Base-by-base conservation (phyloP, 2,888 invertebrate genomes). In the Ornithoptera alexandrae region DNA sequence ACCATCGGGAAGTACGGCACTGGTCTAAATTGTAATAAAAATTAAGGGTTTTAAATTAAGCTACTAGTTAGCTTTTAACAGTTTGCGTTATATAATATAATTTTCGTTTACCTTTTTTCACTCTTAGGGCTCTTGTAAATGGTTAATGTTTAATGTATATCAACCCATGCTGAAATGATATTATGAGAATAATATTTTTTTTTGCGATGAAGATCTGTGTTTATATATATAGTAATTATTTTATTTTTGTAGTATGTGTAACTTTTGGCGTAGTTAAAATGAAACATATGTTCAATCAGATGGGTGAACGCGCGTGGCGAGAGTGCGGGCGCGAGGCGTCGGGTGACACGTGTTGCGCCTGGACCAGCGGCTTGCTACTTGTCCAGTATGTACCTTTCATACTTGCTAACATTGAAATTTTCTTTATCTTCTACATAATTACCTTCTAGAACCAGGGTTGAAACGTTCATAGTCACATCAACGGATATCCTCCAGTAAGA, bases 251-350 rank as follows among this genome's bases (percentile, higher is more conserved):
- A 50, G 17, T 50, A 50, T 50, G 50, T 50, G 5, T 50, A 18
- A 50, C 15, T 17, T 50, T 68, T 62, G 58, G 46, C 63, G n/a
- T 60, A 2, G 56, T 77, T 77, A 85, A 89, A 89, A 90, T 81
- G 67, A 66, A 78, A 87, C 76, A 73, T 73, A 73, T 87, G 86
- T 92, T 91, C 77, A 86, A 30, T 30, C 30, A 92, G 92, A 92
- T 92, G 92, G 92, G 84, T 80, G 89, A 84, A 76, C 83, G 84
- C 81, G 85, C 85, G 82, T 84, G 85, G 84, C 84, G 85, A 83
- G 81, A 83, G 81, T 84, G 82, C 87, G 84, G 84, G 86, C 85
- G 84, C 81, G 81, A 82, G 85, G 88, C 87, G 85, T 88, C 85
- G 83, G 82, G 82, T 87, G 87, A 85, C 87, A 85, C 81, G 84